Conservation (phyloP, 2,797 vertebrate species). For the Gymnothorax reevesii region DNA sequence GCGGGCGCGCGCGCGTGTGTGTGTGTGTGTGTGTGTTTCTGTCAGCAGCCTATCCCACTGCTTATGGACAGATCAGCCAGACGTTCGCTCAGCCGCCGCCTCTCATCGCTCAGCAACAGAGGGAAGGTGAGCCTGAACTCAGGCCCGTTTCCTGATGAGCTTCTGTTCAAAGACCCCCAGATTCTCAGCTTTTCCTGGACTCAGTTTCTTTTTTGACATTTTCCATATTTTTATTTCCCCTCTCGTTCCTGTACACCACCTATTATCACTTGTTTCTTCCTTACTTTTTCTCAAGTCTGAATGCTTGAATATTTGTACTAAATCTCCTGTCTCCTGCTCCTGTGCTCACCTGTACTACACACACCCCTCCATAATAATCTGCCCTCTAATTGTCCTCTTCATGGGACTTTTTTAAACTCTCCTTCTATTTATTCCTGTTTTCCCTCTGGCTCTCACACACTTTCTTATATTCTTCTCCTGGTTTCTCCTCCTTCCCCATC, state of each 20-base stretch:
- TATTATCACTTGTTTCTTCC: not conserved
- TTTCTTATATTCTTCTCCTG: no score
- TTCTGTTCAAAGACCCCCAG: not conserved
- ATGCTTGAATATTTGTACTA: not conserved
- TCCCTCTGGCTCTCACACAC: not conserved
- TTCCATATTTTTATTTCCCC: not conserved
- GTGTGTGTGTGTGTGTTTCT: constrained; percentile 13
- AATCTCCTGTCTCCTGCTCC: not conserved
- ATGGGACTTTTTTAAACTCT: no score
- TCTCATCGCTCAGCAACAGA: constrained; percentile 83
- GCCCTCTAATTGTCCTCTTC: not conserved
- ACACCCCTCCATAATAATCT: not conserved
- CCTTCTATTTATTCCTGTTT: not conserved
- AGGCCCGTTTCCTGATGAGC: not conserved
- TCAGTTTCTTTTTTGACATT: not conserved
- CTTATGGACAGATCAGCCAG: constrained; percentile 83
- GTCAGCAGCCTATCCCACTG: constrained; percentile 80
- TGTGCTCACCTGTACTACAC: not conserved
- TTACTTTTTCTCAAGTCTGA: not conserved
- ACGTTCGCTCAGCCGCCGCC: constrained; percentile 82
- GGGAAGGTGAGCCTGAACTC: constrained; percentile 73
- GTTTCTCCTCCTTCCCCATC: constrained; percentile 44
- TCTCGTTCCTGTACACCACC: not conserved
- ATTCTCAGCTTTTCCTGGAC: not conserved
- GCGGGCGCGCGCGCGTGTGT: not conserved